Percentiles rank a stretch among this genome's conserved stretches.
Conservation (phyloP, 2,888 invertebrate genomes). For the Cheilosia urbana region DNA sequence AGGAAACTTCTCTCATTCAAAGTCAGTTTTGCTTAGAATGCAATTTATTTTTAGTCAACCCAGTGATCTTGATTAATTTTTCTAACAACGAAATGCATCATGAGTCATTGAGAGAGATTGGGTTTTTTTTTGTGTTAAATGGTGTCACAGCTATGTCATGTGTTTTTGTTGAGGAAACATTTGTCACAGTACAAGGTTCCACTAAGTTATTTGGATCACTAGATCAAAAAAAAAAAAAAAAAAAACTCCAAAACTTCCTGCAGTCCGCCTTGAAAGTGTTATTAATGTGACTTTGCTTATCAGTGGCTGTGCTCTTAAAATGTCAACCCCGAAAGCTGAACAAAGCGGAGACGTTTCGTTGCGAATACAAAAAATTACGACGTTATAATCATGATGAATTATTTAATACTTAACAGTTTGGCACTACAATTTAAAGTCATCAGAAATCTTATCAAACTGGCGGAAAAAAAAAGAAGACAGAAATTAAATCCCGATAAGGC, state of each 20-base stretch:
- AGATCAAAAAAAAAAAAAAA: not conserved
- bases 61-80: constrained; percentile 28
- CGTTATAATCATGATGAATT: constrained; percentile 13
- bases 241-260: not conserved
- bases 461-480: not conserved
- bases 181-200: constrained; percentile 31
- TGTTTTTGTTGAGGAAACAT: not conserved
- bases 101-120: constrained; percentile 12
- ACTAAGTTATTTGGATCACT: constrained; percentile 15
- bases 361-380: constrained; percentile 3
- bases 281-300: constrained; percentile 18
- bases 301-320: constrained; percentile 18
- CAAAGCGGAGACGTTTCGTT: not conserved
- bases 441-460: constrained; percentile 9
- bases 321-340: constrained; percentile 8
- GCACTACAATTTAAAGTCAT: constrained; percentile 6
- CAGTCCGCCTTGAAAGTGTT: not conserved
- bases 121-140: not conserved
- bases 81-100: constrained; percentile 1
- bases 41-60: constrained; percentile 41
- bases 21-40: constrained; percentile 15
- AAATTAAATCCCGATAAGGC: not conserved
- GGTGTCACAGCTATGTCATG: not conserved
- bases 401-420: constrained; percentile 7
- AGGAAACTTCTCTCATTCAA: constrained; percentile 9